Evolutionary conservation across 2,888 invertebrate genomes (phyloP), one percentile per base, ranked within the genome.

Genomic region (Acanthosepion lycidas): DNA sequence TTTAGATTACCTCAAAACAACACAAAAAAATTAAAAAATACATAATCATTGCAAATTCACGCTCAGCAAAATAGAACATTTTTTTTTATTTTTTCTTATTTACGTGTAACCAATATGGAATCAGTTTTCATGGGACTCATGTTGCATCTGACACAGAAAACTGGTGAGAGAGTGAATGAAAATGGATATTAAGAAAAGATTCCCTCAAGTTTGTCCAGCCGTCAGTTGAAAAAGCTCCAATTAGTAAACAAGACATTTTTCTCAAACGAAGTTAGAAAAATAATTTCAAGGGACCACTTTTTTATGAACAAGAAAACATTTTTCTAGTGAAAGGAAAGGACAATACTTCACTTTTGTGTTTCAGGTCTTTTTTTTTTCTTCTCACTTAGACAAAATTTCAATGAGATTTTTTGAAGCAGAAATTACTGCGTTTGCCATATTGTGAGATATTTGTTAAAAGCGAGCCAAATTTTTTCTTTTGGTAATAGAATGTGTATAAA

Each of bases 401-500:
- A n/a, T n/a, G 78, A 78, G 78, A 78, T 78, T 78, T n/a, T 33
- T n/a, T 78, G 15, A 4, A 18, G 78, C 78, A n/a, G 78, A 78
- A 78, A 78, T 59, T 59, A 59, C 59, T 18, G 59, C 59, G 23
- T 59, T 59, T 23, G 59, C 59, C 20, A 23, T n/a, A 78, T 78
- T 78, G 78, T 78, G n/a, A 78, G 78, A 78, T 78, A n/a, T 78
- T 78, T 78, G 78, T 78, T 78, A 78, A 78, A 78, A n/a, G 9
- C 78, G 33, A 78, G 23, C 78, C 15, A 78, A 18, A 0, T n/a
- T 78, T 78, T 28, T 78, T 78, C 33, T 78, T 78, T 9, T 9
- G 78, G 42, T 42, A 42, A 42, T 42, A 42, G 42, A 78, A 78
- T 78, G n/a, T n/a, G 78, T n/a, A n/a, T 33, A 78, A 6, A n/a